Base-by-base conservation (phyloP, 2,888 invertebrate species). In the Sarcophaga carnaria region DNA sequence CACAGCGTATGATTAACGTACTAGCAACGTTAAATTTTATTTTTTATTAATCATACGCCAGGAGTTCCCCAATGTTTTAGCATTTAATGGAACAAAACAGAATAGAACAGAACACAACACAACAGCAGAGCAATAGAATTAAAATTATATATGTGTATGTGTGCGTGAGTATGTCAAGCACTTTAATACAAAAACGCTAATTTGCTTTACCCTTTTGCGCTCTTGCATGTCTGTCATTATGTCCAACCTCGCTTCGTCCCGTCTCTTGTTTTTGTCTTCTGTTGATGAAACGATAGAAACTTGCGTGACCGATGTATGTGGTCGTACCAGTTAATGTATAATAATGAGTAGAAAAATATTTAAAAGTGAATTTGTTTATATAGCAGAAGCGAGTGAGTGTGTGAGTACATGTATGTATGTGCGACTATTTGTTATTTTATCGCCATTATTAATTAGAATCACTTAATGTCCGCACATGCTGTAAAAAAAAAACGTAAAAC, bases 361-460 rank as follows among this genome's bases (percentile, higher is more conserved):
- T 54, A 54, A 14, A 54, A 54, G 17, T 54, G 54, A 17, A 17
- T 54, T 12, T 17, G 14, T 14, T 17, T 17, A 17, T 17, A 54
- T 14, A 54, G 4, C 4, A 54, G 5, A 17, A 54, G 12, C 3
- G 49, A 49, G 12, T 2, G 54, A 17, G 12, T 14, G 11, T 49
- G 45, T 8, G 5, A 59, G 17, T 17, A 37, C 4, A 22, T 20
- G 60, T 2, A 37, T 37, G 6, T 37, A 37, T 37, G 14, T 45
- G 27, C n/a, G 12, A 14, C 70, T 70, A n/a, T 72, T 72, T 79
- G 71, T 64, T 66, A 66, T 80, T 71, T 67, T 66, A 71, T 74
- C 74, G 72, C 20, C 47, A 59, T 76, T 70, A 83, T 80, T 83
- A 86, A 83, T 86, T 86, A 80, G 27, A 83, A 71, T 63, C 86